A percentile compares a stretch with the other conserved stretches of the same genome.
phyloP scores from a whole-genome alignment of 2,888 invertebrate species.

The Gryllus longicercus region DNA sequence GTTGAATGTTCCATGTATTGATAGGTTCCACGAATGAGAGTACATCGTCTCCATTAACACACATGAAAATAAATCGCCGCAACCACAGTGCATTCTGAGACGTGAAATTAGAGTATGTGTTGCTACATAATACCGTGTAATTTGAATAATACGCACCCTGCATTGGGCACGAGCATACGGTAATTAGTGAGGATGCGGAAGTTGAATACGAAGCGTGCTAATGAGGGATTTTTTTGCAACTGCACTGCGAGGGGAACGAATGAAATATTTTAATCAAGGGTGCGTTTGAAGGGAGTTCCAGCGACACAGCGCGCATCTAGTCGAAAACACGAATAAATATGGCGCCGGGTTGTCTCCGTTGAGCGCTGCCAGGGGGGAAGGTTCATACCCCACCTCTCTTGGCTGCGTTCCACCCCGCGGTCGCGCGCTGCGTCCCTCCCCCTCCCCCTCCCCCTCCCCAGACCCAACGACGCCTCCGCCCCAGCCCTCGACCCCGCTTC shows the following conservation, averaged over 20 bases:
- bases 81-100: not conserved
- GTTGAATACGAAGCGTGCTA: not conserved
- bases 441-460: no score
- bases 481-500: no score
- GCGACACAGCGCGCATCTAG: not conserved
- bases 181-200: not conserved
- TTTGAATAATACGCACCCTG: not conserved
- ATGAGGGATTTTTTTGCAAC: not conserved
- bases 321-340: not conserved
- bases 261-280: slow-evolving; percentile 8
- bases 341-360: not conserved
- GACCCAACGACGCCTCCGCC: no score
- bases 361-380: not conserved
- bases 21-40: not conserved
- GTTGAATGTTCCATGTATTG: no score
- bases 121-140: not conserved
- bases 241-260: not conserved
- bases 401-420: no score
- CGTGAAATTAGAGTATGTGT: not conserved
- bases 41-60: not conserved
- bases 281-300: not conserved
- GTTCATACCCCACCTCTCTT: no score
- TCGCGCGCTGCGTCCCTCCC: no score
- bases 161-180: not conserved
- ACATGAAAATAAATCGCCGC: not conserved